Evolutionary conservation across 2,113 vertebrate species (phyloP).

Genomic region (Grus americana): DNA sequence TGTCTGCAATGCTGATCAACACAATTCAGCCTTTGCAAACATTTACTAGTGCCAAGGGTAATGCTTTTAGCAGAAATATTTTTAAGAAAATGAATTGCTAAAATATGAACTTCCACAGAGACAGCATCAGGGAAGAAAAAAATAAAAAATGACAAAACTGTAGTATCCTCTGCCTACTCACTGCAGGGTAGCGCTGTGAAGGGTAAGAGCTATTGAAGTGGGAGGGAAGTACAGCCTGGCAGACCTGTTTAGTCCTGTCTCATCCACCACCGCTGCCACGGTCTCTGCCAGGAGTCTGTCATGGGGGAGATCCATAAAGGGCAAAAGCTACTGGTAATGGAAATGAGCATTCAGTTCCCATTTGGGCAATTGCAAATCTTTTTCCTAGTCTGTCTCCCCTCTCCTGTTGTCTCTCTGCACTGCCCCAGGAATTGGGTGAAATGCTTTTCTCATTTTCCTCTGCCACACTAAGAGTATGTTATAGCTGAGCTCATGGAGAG

Average conservation of each 20-base stretch:
- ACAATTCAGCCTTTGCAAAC: not conserved
- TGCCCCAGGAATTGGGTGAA: not conserved
- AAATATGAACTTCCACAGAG: constrained; percentile 8
- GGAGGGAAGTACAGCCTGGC: not conserved
- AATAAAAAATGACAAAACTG: not conserved
- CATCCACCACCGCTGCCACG: not conserved
- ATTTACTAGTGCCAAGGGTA: not conserved
- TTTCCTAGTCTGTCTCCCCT: not conserved
- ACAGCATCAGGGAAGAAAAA: not conserved
- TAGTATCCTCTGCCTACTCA: not conserved
- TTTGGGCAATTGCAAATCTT: not conserved
- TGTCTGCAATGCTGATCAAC: not conserved
- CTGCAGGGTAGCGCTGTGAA: not conserved
- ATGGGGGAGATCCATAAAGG: not conserved
- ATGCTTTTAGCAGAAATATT: constrained; percentile 17
- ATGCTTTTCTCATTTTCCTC: not conserved
- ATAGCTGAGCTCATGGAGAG: not conserved
- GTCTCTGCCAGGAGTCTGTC: not conserved
- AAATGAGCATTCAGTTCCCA: not conserved
- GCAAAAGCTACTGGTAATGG: not conserved
- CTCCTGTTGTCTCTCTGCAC: not conserved
- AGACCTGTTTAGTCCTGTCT: not conserved
- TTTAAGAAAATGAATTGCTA: not conserved
- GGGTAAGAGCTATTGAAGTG: not conserved
- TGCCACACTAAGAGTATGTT: not conserved